Conservation (phyloP, 2,797 vertebrate genomes). For the Microhierax caerulescens region DNA sequence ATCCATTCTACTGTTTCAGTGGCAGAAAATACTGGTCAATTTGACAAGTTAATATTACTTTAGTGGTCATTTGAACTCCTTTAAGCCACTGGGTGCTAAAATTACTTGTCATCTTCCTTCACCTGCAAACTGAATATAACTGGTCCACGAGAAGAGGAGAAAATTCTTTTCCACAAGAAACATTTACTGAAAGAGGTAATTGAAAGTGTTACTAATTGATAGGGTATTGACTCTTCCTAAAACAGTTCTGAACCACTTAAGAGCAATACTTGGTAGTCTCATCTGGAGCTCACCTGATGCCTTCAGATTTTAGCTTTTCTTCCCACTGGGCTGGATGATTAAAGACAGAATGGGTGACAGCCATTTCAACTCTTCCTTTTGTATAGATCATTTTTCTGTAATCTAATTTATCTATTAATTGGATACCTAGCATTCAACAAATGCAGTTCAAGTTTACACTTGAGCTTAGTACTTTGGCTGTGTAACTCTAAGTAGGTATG, state of each 20-base stretch:
- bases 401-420: background rate
- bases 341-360: background rate
- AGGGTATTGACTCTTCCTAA: conserved; percentile 11
- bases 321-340: background rate
- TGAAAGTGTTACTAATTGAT: conserved; percentile 61
- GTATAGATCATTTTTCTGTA: background rate
- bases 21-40: conserved; percentile 82
- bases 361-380: background rate
- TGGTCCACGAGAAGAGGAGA: background rate
- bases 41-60: conserved; percentile 84
- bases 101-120: conserved; percentile 77
- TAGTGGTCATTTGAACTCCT: conserved; percentile 82
- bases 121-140: conserved; percentile 67
- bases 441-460: background rate
- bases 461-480: background rate
- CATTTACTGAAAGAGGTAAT: conserved; percentile 51
- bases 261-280: background rate
- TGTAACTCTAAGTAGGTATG: background rate
- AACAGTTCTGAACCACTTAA: background rate
- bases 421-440: background rate
- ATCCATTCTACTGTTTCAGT: conserved; percentile 76
- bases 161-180: conserved; percentile 54
- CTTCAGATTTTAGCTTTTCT: background rate
- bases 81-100: conserved; percentile 75
- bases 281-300: background rate